A percentile compares a stretch with the other conserved stretches of the same genome.
Evolutionary conservation across 1,140 invertebrate species (phyloP).

Genomic region (Aradophagus sp.): DNA sequence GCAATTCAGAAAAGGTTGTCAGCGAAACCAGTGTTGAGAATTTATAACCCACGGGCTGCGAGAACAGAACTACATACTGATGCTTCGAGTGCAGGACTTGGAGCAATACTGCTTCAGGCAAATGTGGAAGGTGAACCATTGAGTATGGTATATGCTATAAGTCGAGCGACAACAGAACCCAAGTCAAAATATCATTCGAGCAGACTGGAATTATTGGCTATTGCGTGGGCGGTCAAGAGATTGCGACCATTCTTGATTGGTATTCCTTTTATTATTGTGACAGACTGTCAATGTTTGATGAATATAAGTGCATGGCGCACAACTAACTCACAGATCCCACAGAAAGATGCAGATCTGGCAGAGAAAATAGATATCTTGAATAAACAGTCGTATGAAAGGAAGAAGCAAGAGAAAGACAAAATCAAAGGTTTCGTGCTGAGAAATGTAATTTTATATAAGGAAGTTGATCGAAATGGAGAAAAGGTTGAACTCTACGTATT

Average conservation of each 20-base stretch:
- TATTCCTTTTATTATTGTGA: not conserved
- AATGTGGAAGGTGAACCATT: not conserved
- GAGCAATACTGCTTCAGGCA: not conserved
- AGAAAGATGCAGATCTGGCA: too few species aligned
- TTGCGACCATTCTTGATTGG: not conserved
- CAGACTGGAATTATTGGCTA: not conserved
- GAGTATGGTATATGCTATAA: not conserved
- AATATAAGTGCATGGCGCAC: too few species aligned
- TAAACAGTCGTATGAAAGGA: not conserved
- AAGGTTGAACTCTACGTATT: conserved; percentile 1
- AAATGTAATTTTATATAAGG: too few species aligned
- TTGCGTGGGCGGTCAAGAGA: not conserved
- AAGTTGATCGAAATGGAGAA: not conserved
- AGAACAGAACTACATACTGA: not conserved
- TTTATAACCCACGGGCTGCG: not conserved
- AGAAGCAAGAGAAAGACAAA: not conserved
- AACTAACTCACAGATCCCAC: too few species aligned
- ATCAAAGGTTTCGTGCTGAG: not conserved
- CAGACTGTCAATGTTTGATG: not conserved
- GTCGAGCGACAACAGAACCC: not conserved
- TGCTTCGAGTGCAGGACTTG: not conserved
- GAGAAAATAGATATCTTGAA: too few species aligned
- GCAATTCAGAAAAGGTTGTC: not conserved
- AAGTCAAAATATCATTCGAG: conserved; percentile 1
- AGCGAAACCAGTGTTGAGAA: not conserved